Conservation (phyloP, 2,797 vertebrate genomes). For the Crocidura indochinensis region DNA sequence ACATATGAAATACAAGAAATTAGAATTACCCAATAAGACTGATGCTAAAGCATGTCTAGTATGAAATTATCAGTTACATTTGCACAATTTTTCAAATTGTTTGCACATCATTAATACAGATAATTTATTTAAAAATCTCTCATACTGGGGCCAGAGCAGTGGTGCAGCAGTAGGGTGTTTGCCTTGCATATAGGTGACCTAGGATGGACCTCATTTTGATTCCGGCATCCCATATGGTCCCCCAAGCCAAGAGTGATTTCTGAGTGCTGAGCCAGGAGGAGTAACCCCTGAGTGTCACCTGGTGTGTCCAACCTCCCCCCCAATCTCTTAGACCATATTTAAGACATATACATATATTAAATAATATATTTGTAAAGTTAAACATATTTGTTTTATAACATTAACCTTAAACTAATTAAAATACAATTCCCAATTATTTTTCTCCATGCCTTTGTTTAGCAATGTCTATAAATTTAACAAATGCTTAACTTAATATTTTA, state of each 20-base stretch:
- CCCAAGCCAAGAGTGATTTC: too few relatives aligned
- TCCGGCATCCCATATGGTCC: too few relatives aligned
- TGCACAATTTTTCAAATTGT: conserved; percentile 23
- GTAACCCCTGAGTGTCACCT: too few relatives aligned
- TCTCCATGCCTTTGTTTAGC: not conserved
- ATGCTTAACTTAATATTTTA: not conserved
- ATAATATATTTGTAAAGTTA: conserved; percentile 11
- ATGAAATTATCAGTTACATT: not conserved
- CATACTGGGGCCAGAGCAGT: too few relatives aligned
- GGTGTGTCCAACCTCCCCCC: too few relatives aligned
- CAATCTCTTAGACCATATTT: conserved; percentile 16
- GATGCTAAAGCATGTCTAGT: not conserved
- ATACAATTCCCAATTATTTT: not conserved
- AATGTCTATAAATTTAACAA: conserved; percentile 1
- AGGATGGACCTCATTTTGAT: too few relatives aligned
- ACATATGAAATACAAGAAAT: not conserved
- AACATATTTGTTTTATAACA: not conserved
- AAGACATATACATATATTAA: not conserved
- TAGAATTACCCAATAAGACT: not conserved
- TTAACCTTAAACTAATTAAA: not conserved
- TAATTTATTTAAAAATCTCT: conserved; percentile 28
- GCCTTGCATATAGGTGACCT: too few relatives aligned
- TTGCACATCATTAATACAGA: not conserved
- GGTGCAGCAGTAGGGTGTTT: too few relatives aligned
- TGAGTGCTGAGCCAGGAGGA: too few relatives aligned